Evolutionary conservation across 2,888 invertebrate species (phyloP).

Genomic region (Spodoptera exigua): DNA sequence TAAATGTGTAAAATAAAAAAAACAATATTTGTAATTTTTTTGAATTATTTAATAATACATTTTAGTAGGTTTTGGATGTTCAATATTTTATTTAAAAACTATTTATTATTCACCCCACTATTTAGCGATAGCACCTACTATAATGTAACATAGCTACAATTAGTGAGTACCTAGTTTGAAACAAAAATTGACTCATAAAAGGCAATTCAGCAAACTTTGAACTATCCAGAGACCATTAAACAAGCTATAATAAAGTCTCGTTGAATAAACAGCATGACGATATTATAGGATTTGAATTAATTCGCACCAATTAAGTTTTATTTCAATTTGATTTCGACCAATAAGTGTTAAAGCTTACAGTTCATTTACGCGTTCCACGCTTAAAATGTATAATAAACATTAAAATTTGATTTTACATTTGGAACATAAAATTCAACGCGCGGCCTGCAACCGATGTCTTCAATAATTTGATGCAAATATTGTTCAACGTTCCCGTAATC

Average conservation of each 20-base stretch:
- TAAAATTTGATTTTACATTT: slow-evolving; percentile 54
- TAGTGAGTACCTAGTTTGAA: slow-evolving; percentile 23
- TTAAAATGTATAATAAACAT: slow-evolving; percentile 44
- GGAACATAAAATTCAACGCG: slow-evolving; percentile 48
- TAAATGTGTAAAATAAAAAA: too few relatives aligned
- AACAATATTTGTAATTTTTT: too few relatives aligned
- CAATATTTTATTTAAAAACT: too few relatives aligned
- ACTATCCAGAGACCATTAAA: slow-evolving; percentile 29
- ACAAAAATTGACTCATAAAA: slow-evolving; percentile 29
- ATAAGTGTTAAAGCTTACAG: slow-evolving; percentile 42
- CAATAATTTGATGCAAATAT: slow-evolving; percentile 34
- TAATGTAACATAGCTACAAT: background rate
- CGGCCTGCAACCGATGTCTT: slow-evolving; percentile 42
- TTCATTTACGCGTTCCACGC: slow-evolving; percentile 45
- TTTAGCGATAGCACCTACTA: too few relatives aligned
- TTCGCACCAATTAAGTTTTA: slow-evolving; percentile 54
- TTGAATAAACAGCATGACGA: slow-evolving; percentile 27
- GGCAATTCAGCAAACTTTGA: slow-evolving; percentile 32
- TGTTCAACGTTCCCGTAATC: slow-evolving; percentile 4
- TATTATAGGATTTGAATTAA: slow-evolving; percentile 55
- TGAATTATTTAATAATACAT: too few relatives aligned
- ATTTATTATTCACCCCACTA: too few relatives aligned
- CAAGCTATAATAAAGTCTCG: slow-evolving; percentile 33
- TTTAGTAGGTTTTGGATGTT: too few relatives aligned
- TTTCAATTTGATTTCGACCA: slow-evolving; percentile 59